Percentiles rank a stretch among this genome's conserved stretches.
phyloP scores from a whole-genome alignment of 2,797 vertebrate genomes.

The Pseudocheirus occidentalis region DNA sequence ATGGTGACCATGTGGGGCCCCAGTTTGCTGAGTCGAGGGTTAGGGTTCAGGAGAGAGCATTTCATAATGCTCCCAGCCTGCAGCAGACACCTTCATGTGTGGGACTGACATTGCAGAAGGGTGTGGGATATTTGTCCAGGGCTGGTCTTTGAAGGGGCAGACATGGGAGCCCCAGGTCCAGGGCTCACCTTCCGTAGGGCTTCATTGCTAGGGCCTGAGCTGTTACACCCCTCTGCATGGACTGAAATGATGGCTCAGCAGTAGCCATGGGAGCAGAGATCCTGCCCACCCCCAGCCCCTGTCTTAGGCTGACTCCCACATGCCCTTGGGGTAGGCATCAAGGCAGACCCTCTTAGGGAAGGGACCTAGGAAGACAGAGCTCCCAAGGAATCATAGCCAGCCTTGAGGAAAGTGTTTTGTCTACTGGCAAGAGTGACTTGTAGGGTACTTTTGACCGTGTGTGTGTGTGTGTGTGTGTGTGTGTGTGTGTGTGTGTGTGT shows the following conservation, averaged over 20 bases:
- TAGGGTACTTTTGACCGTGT: background rate
- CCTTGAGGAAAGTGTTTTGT: background rate
- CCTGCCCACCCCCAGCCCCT: background rate
- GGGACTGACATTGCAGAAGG: background rate
- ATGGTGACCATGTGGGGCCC: background rate
- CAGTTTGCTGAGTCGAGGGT: background rate
- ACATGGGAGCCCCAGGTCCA: background rate
- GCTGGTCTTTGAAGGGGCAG: background rate
- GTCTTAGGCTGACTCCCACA: background rate
- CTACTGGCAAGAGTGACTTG: background rate
- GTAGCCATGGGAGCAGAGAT: background rate
- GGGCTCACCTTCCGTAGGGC: background rate
- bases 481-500: background rate
- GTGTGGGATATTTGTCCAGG: no score
- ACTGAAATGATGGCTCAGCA: background rate
- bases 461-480: background rate
- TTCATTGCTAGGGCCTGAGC: background rate
- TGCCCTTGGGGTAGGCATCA: background rate
- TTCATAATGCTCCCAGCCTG: background rate
- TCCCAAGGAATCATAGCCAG: background rate
- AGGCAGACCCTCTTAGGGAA: background rate
- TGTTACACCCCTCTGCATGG: no score
- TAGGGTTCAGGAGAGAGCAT: background rate
- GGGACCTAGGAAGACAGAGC: background rate
- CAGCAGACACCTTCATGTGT: fast-evolving